Evolutionary conservation across 1,140 invertebrate genomes (phyloP), one percentile per base, ranked within the genome.

Genomic region (Heterodera schachtii): DNA sequence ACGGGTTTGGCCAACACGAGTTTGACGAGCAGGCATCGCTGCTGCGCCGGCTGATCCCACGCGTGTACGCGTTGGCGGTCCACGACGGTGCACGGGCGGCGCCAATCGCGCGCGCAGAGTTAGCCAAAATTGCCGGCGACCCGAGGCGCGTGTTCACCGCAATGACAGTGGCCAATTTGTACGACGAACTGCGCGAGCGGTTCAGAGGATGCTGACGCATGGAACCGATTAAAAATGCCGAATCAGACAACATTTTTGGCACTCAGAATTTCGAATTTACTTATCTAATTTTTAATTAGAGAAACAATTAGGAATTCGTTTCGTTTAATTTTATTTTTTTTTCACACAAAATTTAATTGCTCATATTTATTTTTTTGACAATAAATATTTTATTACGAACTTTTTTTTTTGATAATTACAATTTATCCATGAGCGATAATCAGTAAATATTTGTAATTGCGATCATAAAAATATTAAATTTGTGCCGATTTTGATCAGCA

Each of bases 1-100:
- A 86, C 77, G 85, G 85, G 43, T 86, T 87, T 71, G 81, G 78
- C 8, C 74, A 86, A 21, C 75, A 78, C 44, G 86, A 86, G 21
- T 66, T 80, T 49, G 41, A 75, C 8, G 75, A 88, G 73, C 85
- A 78, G 78, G 85, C 84, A 19, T 5, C 13, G 47, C 4, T 83
- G 31, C 57, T 84, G 31, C 66, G 81, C 19, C 84, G 64, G 19
- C 21, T 84, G 16, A 75, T 85, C 4, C 84, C 84, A 13, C 67
- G 78, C 60, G 52, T 86, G 13, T 85, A 80, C 46, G 84, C 84
- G 31, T 78, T 85, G 64, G 84, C 84, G 8, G 75, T 85, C 11
- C 81, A 85, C 76, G 78, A 85, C 70, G 73, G 78, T 19, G 74
- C 73, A 21, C 79, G 43, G 19, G 60, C 75, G 69, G 2, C 31